phyloP scores from a whole-genome alignment of 1,140 invertebrate species.

The Tyrophagus putrescentiae region DNA sequence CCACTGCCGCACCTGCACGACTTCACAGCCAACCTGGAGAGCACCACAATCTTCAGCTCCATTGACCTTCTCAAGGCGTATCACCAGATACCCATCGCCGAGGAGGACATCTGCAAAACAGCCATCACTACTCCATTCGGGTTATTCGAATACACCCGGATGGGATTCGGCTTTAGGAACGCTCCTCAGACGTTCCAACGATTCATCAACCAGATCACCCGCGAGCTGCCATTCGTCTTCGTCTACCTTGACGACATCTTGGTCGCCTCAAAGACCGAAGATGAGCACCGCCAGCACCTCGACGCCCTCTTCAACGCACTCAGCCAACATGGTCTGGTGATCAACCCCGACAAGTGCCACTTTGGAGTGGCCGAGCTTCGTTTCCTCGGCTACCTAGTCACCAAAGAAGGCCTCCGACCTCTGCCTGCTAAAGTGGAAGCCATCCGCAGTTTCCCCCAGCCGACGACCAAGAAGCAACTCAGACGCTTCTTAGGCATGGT shows the following conservation, averaged over 20 bases:
- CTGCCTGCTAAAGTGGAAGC: constrained; percentile 23
- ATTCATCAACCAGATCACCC: not conserved
- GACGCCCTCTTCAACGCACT: not conserved
- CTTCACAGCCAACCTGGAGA: constrained; percentile 20
- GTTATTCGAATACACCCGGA: constrained; percentile 29
- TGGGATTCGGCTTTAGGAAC: constrained; percentile 31
- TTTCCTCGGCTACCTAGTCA: constrained; percentile 22
- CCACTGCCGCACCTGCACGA: constrained; percentile 28
- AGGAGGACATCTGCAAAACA: constrained; percentile 23
- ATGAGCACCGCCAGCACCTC: constrained; percentile 4
- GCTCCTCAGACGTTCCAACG: constrained; percentile 24
- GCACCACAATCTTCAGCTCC: constrained; percentile 21
- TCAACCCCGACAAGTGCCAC: constrained; percentile 19
- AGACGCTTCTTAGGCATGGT: constrained; percentile 34
- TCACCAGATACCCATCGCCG: constrained; percentile 24
- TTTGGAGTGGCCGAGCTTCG: constrained; percentile 21
- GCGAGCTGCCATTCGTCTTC: not conserved
- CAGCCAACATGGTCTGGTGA: not conserved
- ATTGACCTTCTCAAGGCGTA: constrained; percentile 26
- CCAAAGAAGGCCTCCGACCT: not conserved
- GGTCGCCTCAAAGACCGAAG: too few relatives aligned
- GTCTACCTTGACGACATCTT: too few relatives aligned
- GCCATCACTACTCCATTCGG: constrained; percentile 28
- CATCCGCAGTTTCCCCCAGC: constrained; percentile 30
- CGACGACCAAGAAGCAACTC: constrained; percentile 28